Percentiles rank a stretch among this genome's conserved stretches.
Evolutionary conservation across 2,797 vertebrate species (phyloP).

Genomic region (Hybognathus amarus): DNA sequence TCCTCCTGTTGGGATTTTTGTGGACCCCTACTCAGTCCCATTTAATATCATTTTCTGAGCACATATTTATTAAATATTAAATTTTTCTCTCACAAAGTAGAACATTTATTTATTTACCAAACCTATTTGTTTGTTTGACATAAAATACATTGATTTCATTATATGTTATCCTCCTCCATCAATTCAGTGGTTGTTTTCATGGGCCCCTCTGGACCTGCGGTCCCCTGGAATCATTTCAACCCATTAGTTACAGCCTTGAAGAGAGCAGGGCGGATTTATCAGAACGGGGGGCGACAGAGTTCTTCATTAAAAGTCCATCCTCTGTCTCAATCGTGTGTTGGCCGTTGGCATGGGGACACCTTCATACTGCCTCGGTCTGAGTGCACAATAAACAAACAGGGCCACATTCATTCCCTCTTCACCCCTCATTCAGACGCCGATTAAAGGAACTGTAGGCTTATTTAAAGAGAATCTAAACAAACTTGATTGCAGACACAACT

Average conservation of each 20-base stretch:
- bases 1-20: neutral
- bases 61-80: neutral
- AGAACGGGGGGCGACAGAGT: slow-evolving; percentile 23
- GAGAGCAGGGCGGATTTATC: slow-evolving; percentile 11
- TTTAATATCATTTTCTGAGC: neutral
- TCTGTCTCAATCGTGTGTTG: slow-evolving; percentile 53
- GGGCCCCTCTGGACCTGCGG: neutral
- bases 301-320: slow-evolving; percentile 57
- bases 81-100: neutral
- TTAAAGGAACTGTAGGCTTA: slow-evolving; percentile 49
- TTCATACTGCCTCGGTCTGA: slow-evolving; percentile 56
- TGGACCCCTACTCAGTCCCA: neutral
- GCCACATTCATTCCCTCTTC: slow-evolving; percentile 40
- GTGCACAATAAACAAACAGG: slow-evolving; percentile 64
- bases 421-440: slow-evolving; percentile 13
- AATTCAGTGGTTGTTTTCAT: neutral
- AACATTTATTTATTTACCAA: neutral
- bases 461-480: slow-evolving; percentile 57
- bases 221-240: neutral
- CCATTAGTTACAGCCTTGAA: slow-evolving; percentile 8
- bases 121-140: neutral
- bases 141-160: neutral
- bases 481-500: slow-evolving; percentile 58
- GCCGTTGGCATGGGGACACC: slow-evolving; percentile 74
- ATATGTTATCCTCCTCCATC: neutral